Conservation (phyloP, 1,140 invertebrate species). For the Eriosoma lanigerum region DNA sequence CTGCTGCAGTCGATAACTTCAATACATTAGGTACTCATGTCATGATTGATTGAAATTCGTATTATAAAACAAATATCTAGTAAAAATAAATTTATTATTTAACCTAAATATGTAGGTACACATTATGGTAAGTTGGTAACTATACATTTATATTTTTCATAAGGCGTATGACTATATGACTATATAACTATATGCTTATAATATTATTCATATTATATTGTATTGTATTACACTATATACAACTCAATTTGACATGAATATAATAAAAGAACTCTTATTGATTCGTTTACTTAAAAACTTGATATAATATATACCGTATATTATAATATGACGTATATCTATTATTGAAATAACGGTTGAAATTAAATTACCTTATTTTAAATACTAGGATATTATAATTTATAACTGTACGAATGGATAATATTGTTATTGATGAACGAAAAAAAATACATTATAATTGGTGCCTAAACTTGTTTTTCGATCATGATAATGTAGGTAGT, state of each 20-base stretch:
- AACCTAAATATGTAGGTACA: no score
- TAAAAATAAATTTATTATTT: no score
- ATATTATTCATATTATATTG: no score
- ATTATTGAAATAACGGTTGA: not conserved
- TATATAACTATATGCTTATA: no score
- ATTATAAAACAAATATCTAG: not conserved
- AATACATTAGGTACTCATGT: conserved; percentile 16
- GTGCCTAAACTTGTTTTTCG: conserved; percentile 17
- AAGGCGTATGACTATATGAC: no score
- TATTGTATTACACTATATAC: no score
- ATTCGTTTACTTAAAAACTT: no score
- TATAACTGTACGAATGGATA: not conserved
- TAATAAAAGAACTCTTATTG: no score
- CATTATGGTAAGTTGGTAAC: no score
- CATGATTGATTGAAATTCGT: conserved; percentile 6
- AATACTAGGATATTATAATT: not conserved
- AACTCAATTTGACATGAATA: no score
- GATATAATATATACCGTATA: not conserved
- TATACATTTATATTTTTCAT: no score
- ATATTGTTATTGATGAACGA: not conserved
- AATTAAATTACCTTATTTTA: not conserved
- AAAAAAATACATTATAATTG: not conserved
- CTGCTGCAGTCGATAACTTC: conserved; percentile 11
- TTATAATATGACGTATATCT: no score
- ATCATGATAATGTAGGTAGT: not conserved